A percentile compares a stretch with the other conserved stretches of the same genome.
Evolutionary conservation across 2,888 invertebrate species (phyloP).

Genomic region (Rosalia funebris): DNA sequence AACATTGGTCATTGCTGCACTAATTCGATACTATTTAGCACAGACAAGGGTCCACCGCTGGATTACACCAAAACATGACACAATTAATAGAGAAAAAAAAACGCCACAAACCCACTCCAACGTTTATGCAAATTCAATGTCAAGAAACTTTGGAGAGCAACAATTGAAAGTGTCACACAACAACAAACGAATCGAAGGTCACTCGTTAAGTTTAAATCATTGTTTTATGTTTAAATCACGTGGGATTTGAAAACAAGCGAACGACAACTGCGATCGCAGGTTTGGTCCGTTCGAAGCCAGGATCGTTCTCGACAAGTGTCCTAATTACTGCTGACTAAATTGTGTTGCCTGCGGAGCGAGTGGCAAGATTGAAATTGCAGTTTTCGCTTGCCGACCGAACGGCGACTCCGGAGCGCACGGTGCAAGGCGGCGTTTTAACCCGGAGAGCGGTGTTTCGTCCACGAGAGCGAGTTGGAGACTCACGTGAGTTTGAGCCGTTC

Average conservation of each 20-base stretch:
- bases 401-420: slow-evolving; percentile 40
- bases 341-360: slow-evolving; percentile 11
- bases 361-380: slow-evolving; percentile 23
- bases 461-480: slow-evolving; percentile 35
- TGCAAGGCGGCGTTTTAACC: slow-evolving; percentile 1
- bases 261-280: background rate
- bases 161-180: slow-evolving; percentile 13
- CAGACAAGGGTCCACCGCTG: slow-evolving; percentile 8
- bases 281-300: slow-evolving; percentile 6
- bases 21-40: slow-evolving; percentile 10
- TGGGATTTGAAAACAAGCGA: slow-evolving; percentile 3
- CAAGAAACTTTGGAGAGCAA: slow-evolving; percentile 15
- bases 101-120: slow-evolving; percentile 7
- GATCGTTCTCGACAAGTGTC: slow-evolving; percentile 19
- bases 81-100: background rate
- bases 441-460: slow-evolving; percentile 29
- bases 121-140: slow-evolving; percentile 21
- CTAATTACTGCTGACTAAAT: slow-evolving; percentile 30
- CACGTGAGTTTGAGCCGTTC: slow-evolving; percentile 34
- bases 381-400: slow-evolving; percentile 45
- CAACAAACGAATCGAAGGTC: slow-evolving; percentile 21
- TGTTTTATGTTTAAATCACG: slow-evolving; percentile 13
- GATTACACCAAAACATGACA: slow-evolving; percentile 22
- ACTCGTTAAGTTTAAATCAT: slow-evolving; percentile 12
- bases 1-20: slow-evolving; percentile 75